Base-by-base conservation (phyloP, 2,797 vertebrate genomes). In the Poeciliopsis infans region DNA sequence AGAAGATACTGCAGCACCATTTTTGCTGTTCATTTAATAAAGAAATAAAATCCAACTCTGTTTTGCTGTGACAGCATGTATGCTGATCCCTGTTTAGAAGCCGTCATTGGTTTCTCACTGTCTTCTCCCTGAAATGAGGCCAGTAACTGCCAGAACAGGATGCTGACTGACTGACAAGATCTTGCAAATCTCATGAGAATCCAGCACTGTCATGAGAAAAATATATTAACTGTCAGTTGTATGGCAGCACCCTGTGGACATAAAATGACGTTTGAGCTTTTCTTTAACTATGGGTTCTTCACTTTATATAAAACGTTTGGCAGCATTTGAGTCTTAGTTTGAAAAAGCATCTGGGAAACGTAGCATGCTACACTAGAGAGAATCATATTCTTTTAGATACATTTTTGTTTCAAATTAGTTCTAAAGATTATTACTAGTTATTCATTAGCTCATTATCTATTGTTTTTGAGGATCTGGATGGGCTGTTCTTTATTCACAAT, bases 101-200 rank as follows among this genome's bases (percentile, higher is more conserved):
- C 77, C 66, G 57, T 31, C 55, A 66, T 66, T 53, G 36, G 71
- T 74, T 79, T 79, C n/a, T 23, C 11, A 59, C 43, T 64, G 55
- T 72, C 31, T 36, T 61, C 76, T 72, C 33, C 73, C 15, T 47
- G 61, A 64, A 79, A 79, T 79, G 31, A 73, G 70, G 23, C 36
- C 77, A 73, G 70, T 79, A 25, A 51, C 33, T 79, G 78, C 39
- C 51, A 71, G 49, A 33, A 23, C 39, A 71, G 72, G 61, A 79
- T 55, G 61, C 39, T 79, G 72, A 69, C 72, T 69, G 78, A 72
- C 45, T 61, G 70, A 78, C 70, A 72, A 43, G 25, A 78, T 78
- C 28, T 71, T 78, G 69, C 12, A 59, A 72, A 61, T 78, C 55
- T 59, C 69, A 49, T 28, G 69, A 72, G 70, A 73, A 73, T 72